Base-by-base conservation (phyloP, 2,888 invertebrate genomes). In the Crossocerus cetratus region DNA sequence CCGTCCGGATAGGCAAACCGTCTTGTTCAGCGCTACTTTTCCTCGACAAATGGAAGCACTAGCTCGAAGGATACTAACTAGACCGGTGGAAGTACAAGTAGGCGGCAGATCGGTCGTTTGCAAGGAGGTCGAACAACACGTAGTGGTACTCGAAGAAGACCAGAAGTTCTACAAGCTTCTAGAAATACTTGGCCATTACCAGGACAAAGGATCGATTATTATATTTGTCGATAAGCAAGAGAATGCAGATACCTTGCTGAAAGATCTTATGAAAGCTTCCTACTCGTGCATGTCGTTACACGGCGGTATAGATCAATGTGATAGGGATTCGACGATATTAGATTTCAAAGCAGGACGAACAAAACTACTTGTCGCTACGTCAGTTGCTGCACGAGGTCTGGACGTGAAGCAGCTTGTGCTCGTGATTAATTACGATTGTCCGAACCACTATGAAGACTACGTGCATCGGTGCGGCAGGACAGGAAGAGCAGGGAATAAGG, bases 391-490 rank as follows among this genome's bases (percentile, higher is more conserved):
- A 0, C 92, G 99, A 67, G 99, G 99, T 0, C 92, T 99, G n/a
- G 99, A 99, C 90, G 99, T 99, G 0, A 99, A 99, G 89, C 98
- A 99, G 84, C 93, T 99, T 65, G 98, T 98, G 85, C 92, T 99
- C 42, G 99, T 99, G 2, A 96, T 99, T 14, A 99, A 99, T 91
- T 99, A 98, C 90, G 99, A 99, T 91, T 99, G 98, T 86, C 99
- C 99, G 0, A 99, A 99, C 91, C 99, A 99, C 91, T 99, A 99
- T 88, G 99, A 99, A 91, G 99, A 99, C 91, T 99, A 99, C 90
- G 99, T 99, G 20, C 99, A 99, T 90, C 94, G 99, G 88, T 99
- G 98, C 91, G 98, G 97, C 0, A 93, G 97, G 69, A 97, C 97
- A 0, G 97, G 97, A 0, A 93, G 97, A 20, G 97, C 97, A 0